Conservation (phyloP, 2,888 invertebrate genomes). For the Eubasilissa splendida region DNA sequence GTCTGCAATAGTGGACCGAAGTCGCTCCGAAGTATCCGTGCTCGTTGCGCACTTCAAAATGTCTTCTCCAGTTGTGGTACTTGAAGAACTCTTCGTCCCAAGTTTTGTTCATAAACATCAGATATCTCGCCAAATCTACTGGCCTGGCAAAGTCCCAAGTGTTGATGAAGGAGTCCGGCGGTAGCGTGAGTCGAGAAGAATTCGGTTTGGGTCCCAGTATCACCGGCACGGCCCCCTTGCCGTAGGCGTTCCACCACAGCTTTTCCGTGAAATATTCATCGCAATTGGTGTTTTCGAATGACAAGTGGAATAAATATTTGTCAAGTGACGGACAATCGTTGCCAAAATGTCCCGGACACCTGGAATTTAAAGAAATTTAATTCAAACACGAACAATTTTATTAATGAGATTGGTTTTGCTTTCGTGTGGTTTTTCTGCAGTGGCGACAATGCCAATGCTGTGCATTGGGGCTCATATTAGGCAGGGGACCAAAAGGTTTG, state of each 20-base stretch:
- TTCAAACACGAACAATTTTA: not conserved
- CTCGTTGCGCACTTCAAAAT: constrained; percentile 75
- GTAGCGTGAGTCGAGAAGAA: constrained; percentile 71
- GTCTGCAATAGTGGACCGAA: constrained; percentile 74
- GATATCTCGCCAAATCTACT: constrained; percentile 70
- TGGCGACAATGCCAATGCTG: no score
- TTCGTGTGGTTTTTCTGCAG: no score
- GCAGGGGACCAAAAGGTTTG: no score
- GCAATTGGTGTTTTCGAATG: constrained; percentile 81
- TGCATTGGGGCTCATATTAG: no score
- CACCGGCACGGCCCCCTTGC: constrained; percentile 76
- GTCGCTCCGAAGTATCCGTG: constrained; percentile 79
- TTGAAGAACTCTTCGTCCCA: constrained; percentile 63
- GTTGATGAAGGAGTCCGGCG: constrained; percentile 77
- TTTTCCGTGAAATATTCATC: constrained; percentile 82
- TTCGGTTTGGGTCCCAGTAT: constrained; percentile 74
- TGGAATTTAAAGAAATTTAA: constrained; percentile 62
- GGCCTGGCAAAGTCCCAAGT: constrained; percentile 72
- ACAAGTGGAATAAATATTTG: constrained; percentile 78
- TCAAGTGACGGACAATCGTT: constrained; percentile 73
- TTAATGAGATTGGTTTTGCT: no score
- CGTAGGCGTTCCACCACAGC: constrained; percentile 77
- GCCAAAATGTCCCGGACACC: constrained; percentile 77
- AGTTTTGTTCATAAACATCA: constrained; percentile 68
- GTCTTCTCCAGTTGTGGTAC: constrained; percentile 75